Percentiles rank a stretch among this genome's conserved stretches.
Conservation (phyloP, 2,797 vertebrate genomes). For the Leptodactylus fallax region DNA sequence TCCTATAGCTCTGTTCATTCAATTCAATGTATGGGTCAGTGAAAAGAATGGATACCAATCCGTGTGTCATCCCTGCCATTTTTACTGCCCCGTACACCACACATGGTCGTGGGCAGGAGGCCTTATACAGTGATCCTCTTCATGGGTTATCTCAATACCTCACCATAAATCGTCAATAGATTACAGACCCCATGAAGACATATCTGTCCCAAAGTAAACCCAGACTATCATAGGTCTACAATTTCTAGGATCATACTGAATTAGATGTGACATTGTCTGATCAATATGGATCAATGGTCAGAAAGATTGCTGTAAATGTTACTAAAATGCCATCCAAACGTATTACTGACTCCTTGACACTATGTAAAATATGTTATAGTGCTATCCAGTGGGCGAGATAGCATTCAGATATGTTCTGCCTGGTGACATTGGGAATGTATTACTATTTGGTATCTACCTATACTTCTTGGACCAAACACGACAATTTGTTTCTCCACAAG, state of each 20-base stretch:
- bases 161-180: too few relatives aligned
- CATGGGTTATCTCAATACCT: too few relatives aligned
- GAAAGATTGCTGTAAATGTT: background rate
- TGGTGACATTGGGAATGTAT: background rate
- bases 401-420: background rate
- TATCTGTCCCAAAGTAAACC: background rate
- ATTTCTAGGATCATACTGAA: background rate
- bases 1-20: too few relatives aligned
- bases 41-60: too few relatives aligned
- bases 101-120: too few relatives aligned
- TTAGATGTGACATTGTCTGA: background rate
- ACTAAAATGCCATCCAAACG: background rate
- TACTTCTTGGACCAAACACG: constrained; percentile 16
- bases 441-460: constrained; percentile 22
- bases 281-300: background rate
- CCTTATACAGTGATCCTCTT: too few relatives aligned
- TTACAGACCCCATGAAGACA: too few relatives aligned
- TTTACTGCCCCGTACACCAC: too few relatives aligned
- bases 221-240: background rate
- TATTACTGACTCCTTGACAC: background rate
- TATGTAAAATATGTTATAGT: background rate
- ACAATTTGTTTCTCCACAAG: constrained; percentile 27
- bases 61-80: too few relatives aligned
- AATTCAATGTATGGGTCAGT: too few relatives aligned
- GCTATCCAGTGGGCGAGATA: too few relatives aligned